Evolutionary conservation across 2,113 vertebrate species (phyloP).

Genomic region (Siphamia tubifer): DNA sequence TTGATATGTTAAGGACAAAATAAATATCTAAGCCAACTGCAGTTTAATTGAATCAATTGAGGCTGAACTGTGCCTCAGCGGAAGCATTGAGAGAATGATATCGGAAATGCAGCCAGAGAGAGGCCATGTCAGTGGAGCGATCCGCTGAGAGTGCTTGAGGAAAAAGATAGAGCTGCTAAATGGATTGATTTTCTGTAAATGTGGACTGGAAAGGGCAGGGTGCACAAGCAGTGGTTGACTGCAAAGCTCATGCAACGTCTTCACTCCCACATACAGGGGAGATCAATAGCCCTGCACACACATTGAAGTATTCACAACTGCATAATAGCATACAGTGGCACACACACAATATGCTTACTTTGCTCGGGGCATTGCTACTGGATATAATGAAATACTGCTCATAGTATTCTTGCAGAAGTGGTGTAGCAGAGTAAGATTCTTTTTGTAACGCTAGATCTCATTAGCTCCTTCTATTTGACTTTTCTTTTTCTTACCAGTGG

Average conservation of each 20-base stretch:
- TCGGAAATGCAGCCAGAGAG: slow-evolving; percentile 28
- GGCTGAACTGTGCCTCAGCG: slow-evolving; percentile 32
- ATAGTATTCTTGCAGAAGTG: slow-evolving; percentile 7
- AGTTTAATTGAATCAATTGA: slow-evolving; percentile 70
- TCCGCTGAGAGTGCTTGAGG: slow-evolving; percentile 56
- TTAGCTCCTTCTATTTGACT: neutral
- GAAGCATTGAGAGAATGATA: slow-evolving; percentile 38
- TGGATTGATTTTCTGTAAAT: slow-evolving; percentile 80
- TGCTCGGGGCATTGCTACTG: slow-evolving; percentile 13
- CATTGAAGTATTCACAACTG: slow-evolving; percentile 14
- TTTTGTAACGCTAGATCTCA: neutral
- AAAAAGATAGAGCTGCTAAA: slow-evolving; percentile 76
- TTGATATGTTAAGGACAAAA: slow-evolving; percentile 43
- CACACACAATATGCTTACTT: slow-evolving; percentile 11
- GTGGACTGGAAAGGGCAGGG: slow-evolving; percentile 72
- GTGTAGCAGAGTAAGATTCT: neutral
- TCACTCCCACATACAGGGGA: slow-evolving; percentile 43
- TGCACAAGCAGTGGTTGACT: slow-evolving; percentile 58
- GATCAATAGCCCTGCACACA: slow-evolving; percentile 58
- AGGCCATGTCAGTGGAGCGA: slow-evolving; percentile 50
- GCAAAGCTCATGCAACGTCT: slow-evolving; percentile 57
- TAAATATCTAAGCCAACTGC: slow-evolving; percentile 46
- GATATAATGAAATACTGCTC: slow-evolving; percentile 23
- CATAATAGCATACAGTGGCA: slow-evolving; percentile 13
- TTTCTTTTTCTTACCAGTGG: neutral